Evolutionary conservation across 2,888 invertebrate genomes (phyloP).

Genomic region (Napeogenes inachia): DNA sequence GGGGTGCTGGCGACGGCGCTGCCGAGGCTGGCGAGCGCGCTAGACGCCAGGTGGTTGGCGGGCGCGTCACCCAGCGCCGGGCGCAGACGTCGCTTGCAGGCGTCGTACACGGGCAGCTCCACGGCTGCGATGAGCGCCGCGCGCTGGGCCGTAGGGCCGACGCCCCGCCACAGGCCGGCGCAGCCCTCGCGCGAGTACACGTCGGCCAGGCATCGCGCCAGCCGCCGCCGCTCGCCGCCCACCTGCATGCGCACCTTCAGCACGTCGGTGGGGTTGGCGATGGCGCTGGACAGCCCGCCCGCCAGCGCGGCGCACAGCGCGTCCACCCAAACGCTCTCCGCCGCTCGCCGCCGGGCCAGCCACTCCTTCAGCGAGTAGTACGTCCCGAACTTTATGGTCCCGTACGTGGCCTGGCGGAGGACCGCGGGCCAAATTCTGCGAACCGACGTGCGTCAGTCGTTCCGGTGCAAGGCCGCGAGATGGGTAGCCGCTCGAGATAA

Average conservation of each 20-base stretch:
- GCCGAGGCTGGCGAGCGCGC: constrained; percentile 93
- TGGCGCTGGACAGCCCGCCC: constrained; percentile 94
- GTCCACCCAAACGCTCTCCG: constrained; percentile 80
- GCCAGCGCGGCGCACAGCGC: constrained; percentile 89
- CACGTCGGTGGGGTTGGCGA: constrained; percentile 97
- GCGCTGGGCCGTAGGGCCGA: constrained; percentile 93
- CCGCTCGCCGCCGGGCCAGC: constrained; percentile 63
- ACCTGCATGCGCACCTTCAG: constrained; percentile 96
- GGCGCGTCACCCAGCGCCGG: constrained; percentile 86
- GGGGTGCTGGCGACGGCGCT: constrained; percentile 96
- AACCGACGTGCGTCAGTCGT: too few relatives aligned
- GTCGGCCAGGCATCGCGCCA: constrained; percentile 88
- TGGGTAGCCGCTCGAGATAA: too few relatives aligned
- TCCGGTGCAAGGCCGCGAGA: too few relatives aligned
- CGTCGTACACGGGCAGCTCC: constrained; percentile 95
- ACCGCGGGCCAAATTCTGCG: constrained; percentile 94
- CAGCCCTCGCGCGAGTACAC: constrained; percentile 90
- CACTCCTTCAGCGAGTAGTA: constrained; percentile 90
- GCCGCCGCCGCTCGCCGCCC: constrained; percentile 77
- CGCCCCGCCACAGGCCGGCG: constrained; percentile 94
- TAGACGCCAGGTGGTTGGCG: constrained; percentile 92
- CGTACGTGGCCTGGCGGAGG: constrained; percentile 94
- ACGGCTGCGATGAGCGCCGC: constrained; percentile 96
- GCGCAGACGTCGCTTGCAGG: constrained; percentile 86
- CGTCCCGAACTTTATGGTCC: constrained; percentile 97